Evolutionary conservation across 2,797 vertebrate species (phyloP).

Genomic region (Cetoscarus ocellatus): DNA sequence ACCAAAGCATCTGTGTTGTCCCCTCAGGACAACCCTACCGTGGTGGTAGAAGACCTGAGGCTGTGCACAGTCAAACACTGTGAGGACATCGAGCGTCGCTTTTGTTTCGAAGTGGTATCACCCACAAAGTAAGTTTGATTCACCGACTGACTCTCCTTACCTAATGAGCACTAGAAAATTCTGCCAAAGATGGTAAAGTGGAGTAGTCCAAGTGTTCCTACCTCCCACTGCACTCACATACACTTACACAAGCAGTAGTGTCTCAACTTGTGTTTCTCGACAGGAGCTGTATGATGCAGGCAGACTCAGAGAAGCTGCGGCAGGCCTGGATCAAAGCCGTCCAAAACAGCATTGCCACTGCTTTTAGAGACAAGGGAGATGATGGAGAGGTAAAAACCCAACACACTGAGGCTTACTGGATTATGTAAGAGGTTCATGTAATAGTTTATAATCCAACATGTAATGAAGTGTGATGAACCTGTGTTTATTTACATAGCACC

Average conservation of each 20-base stretch:
- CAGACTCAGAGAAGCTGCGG: conserved; percentile 96
- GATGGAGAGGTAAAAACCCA: conserved; percentile 88
- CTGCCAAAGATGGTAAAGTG: conserved; percentile 10
- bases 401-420: not conserved
- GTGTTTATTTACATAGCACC: conserved; percentile 2
- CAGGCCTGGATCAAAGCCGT: conserved; percentile 99
- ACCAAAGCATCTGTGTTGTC: conserved; percentile 1
- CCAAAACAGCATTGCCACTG: conserved; percentile 97
- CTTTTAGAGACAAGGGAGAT: conserved; percentile 95
- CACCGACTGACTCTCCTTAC: not conserved
- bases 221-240: not conserved
- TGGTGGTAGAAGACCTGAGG: conserved; percentile 96
- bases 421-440: not conserved
- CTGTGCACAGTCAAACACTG: conserved; percentile 98
- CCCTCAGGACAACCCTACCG: conserved; percentile 93
- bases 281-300: conserved; percentile 99
- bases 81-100: conserved; percentile 96
- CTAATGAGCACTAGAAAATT: conserved; percentile 30
- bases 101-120: conserved; percentile 99
- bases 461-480: not conserved
- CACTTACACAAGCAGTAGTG: conserved; percentile 27
- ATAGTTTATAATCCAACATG: not conserved
- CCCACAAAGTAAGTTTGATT: conserved; percentile 93
- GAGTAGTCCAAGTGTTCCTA: conserved; percentile 12
- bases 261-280: conserved; percentile 37